Percentiles rank a stretch among this genome's conserved stretches.
Evolutionary conservation across 2,888 invertebrate genomes (phyloP).

Genomic region (Polydrusus pterygomalis): DNA sequence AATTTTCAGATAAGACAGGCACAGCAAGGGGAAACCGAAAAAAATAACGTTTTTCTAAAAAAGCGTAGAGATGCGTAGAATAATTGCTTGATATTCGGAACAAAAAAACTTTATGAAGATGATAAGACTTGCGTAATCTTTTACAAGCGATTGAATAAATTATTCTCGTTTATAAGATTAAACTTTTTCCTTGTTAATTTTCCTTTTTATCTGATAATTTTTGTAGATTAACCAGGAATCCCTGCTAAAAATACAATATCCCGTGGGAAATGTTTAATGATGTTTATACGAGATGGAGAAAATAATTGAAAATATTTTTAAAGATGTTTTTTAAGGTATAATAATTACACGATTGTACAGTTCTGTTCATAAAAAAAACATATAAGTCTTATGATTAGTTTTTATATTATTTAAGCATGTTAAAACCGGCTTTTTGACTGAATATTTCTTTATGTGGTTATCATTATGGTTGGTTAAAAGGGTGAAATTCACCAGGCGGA

Average conservation of each 20-base stretch:
- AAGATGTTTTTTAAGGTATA: too few relatives aligned
- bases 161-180: slow-evolving; percentile 14
- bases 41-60: slow-evolving; percentile 36
- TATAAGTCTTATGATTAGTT: too few relatives aligned
- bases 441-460: too few relatives aligned
- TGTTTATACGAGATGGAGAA: too few relatives aligned
- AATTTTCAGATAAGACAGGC: slow-evolving; percentile 43
- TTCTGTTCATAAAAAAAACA: too few relatives aligned
- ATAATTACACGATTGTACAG: too few relatives aligned
- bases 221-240: background rate
- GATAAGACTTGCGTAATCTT: slow-evolving; percentile 14
- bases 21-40: slow-evolving; percentile 15
- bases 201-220: background rate
- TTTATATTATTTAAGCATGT: too few relatives aligned
- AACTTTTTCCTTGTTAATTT: slow-evolving; percentile 1
- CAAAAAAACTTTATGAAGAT: slow-evolving; percentile 10
- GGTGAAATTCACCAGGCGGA: too few relatives aligned
- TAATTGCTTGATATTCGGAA: slow-evolving; percentile 8
- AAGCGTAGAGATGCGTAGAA: slow-evolving; percentile 14
- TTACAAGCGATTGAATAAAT: slow-evolving; percentile 19
- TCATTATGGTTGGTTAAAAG: too few relatives aligned
- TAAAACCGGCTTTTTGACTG: too few relatives aligned
- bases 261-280: background rate
- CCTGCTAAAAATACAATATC: background rate
- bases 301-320: too few relatives aligned